Base-by-base conservation (phyloP, 1,140 invertebrate species). In the Oncopeltus fasciatus region DNA sequence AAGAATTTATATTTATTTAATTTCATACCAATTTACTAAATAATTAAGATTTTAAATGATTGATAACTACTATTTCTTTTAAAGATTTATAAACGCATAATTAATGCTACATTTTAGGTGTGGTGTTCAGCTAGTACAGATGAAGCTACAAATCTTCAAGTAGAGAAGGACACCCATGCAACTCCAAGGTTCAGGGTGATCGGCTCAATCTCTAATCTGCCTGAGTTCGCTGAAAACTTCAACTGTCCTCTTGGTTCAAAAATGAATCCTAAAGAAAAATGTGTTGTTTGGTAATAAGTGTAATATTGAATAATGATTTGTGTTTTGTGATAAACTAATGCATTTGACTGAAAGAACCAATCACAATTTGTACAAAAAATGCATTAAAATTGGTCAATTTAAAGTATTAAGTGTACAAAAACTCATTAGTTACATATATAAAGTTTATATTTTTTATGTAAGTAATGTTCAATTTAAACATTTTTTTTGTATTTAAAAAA, bases 251-350 rank as follows among this genome's bases (percentile, higher is more conserved):
- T 75, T 2, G 85, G 83, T 9, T 82, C 85, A 1, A 81, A 79
- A 60, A 95, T 96, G 92, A 95, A 97, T 74, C 92, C 93, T 18
- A 72, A 73, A 31, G 78, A 90, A 5, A 96, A 95, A 73, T 97
- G 93, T 72, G 87, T 87, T 70, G 87, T 96, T 47, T 97, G 93
- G 93, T 97, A 86, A 80, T 33, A 38, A 14, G 5, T 5, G 14
- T 38, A 38, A 14, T 38, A 38, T 5, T 38, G 31, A 38, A 38
- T 8, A 38, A 5, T 38, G 31, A n/a, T n/a, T n/a, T n/a, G n/a
- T n/a, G n/a, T 46, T 46, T 20, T 46, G n/a, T 4, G 21, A 44
- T 20, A 4, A 46, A 46, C 44, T 1, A 46, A 20, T n/a, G 21
- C 21, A 20, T 20, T 9, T 20, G 2, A n/a, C 44, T 20, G 44